Base-by-base conservation (phyloP, 2,797 vertebrate species). In the Brachymystax lenok region DNA sequence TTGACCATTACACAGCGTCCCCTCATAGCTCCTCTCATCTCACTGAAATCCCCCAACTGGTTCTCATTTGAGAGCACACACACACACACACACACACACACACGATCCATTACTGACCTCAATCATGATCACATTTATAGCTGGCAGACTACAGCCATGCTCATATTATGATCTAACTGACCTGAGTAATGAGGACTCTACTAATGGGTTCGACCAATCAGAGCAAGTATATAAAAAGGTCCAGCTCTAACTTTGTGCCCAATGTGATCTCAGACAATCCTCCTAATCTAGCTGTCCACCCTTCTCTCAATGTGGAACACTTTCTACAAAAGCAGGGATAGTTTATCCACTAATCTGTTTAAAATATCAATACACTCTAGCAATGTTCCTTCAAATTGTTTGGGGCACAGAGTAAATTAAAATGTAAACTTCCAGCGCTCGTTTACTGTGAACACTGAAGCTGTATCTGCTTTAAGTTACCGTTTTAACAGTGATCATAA, bases 221-320 rank as follows among this genome's bases (percentile, higher is more conserved):
- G 56, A 61, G 35, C 4, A 30, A 46, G 4, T 46, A 24, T 6
- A 21, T 33, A 64, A 40, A 16, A 12, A 13, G n/a, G 33, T 35
- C 59, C 73, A 40, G 30, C 28, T 14, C 50, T 17, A 50, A 59
- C 6, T 35, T 54, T 70, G 67, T 85, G 86, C 85, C 88, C 83
- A 87, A 82, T 77, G 83, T 90, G 87, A 88, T 86, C 80, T 88
- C 82, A 90, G 76, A 46, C 75, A 61, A 24, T 33, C 77, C 74
- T 82, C 78, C 77, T 71, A 74, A 13, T 71, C 27, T 19, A 84
- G 67, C 74, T 73, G 35, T 71, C 78, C 79, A 75, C 81, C 77
- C 80, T 79, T 17, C 61, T 21, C 24, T 51, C 51, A 73, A 27
- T 16, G 19, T 52, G 17, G 5, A 8, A 5, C 27, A 27, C 51